Conservation (phyloP, 2,797 vertebrate genomes). For the Pachyuromys duprasi region DNA sequence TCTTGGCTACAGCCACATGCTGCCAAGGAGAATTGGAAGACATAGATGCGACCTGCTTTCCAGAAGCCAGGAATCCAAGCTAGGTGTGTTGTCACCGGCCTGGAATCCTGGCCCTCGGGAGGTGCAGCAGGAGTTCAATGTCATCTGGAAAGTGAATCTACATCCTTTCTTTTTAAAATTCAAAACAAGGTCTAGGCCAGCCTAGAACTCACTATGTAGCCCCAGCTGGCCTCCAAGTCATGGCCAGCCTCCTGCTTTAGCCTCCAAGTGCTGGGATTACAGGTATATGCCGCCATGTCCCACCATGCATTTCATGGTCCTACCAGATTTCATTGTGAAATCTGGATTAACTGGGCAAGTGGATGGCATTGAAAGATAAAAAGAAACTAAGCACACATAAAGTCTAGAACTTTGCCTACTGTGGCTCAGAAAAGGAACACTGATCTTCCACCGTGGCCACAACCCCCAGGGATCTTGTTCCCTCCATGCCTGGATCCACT, state of each 20-base stretch:
- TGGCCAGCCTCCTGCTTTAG: not conserved
- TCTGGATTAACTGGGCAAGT: not conserved
- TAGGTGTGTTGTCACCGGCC: not conserved
- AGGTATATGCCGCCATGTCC: not conserved
- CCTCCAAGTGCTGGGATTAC: not conserved
- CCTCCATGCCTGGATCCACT: fast-evolving
- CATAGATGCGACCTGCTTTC: fast-evolving
- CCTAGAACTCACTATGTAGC: not conserved
- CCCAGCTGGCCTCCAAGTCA: not conserved
- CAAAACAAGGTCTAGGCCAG: not conserved
- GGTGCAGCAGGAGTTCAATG: not conserved
- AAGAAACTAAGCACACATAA: not conserved
- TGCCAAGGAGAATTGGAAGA: fast-evolving
- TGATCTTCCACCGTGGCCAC: fast-evolving
- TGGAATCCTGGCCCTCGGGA: not conserved
- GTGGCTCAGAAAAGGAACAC: fast-evolving
- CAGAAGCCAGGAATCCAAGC: not conserved
- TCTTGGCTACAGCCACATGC: fast-evolving
- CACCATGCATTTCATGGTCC: not conserved
- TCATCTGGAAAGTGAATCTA: not conserved
- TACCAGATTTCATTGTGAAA: not conserved
- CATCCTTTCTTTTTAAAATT: too few relatives aligned
- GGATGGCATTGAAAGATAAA: not conserved
- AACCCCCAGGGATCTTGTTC: fast-evolving
- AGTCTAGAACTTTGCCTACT: fast-evolving